Conservation (phyloP, 2,888 invertebrate genomes). For the Aleiodes leptofemur region DNA sequence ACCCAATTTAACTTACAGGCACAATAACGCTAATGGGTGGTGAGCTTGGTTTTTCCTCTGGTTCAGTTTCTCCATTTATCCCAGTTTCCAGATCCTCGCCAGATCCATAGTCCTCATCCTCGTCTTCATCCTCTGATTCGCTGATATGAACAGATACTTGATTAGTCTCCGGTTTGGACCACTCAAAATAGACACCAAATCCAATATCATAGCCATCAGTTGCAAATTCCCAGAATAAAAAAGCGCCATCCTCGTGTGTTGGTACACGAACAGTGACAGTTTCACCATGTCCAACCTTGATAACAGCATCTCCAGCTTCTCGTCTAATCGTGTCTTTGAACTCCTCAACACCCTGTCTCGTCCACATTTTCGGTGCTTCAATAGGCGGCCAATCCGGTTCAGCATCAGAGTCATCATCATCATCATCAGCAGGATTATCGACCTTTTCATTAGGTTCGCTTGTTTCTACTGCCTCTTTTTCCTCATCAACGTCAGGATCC, state of each 20-base stretch:
- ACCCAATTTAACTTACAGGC: slow-evolving; percentile 64
- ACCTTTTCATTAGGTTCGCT: slow-evolving; percentile 70
- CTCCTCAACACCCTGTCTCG: slow-evolving; percentile 88
- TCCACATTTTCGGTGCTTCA: slow-evolving; percentile 96
- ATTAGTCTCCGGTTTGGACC: slow-evolving; percentile 91
- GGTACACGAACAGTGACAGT: slow-evolving; percentile 98
- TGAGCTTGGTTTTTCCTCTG: slow-evolving; percentile 66
- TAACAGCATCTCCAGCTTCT: slow-evolving; percentile 90
- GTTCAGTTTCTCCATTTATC: slow-evolving; percentile 59
- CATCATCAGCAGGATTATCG: slow-evolving; percentile 58
- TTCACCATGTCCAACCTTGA: slow-evolving; percentile 97
- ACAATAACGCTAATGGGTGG: slow-evolving; percentile 70
- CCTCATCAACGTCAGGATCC: slow-evolving; percentile 61
- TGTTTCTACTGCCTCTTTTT: slow-evolving; percentile 55
- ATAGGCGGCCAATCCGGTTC: slow-evolving; percentile 76
- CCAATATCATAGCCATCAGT: slow-evolving; percentile 98
- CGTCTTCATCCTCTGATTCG: slow-evolving; percentile 92
- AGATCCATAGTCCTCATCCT: slow-evolving; percentile 78
- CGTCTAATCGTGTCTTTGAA: slow-evolving; percentile 93
- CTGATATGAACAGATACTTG: slow-evolving; percentile 95
- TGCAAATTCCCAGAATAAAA: slow-evolving; percentile 99
- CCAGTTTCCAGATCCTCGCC: slow-evolving; percentile 79
- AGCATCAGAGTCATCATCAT: slow-evolving; percentile 57
- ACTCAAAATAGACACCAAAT: slow-evolving; percentile 99
- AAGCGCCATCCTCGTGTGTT: slow-evolving; percentile 94